A percentile compares a stretch with the other conserved stretches of the same genome.
Conservation (phyloP, 2,113 vertebrate species). For the Sinocyclocheilus grahami region DNA sequence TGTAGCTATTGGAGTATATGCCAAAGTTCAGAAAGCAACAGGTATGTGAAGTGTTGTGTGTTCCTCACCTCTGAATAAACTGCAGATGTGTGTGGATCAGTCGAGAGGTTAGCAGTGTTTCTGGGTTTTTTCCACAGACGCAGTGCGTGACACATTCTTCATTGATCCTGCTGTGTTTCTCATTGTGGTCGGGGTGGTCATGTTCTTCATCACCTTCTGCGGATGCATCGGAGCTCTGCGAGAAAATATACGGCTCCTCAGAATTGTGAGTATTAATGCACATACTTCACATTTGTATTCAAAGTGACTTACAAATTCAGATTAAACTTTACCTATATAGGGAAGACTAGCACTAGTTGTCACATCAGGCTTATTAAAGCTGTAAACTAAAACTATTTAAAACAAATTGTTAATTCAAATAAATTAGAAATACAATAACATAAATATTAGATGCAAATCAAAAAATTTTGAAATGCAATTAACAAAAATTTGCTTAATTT, state of each 20-base stretch:
- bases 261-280: conserved; percentile 67
- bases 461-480: neutral
- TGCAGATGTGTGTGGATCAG: conserved; percentile 1
- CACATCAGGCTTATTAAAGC: neutral
- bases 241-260: conserved; percentile 79
- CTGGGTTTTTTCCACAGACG: conserved; percentile 63
- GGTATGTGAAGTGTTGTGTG: conserved; percentile 59
- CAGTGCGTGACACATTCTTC: conserved; percentile 77
- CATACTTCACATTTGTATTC: neutral
- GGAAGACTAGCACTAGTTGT: neutral
- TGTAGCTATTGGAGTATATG: conserved; percentile 76
- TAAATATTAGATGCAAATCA: neutral
- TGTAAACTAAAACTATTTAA: neutral
- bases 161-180: conserved; percentile 79
- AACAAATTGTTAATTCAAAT: neutral
- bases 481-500: neutral
- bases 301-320: neutral
- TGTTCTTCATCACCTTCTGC: conserved; percentile 84
- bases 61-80: neutral
- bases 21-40: conserved; percentile 77
- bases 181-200: conserved; percentile 79
- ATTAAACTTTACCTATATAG: neutral
- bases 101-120: neutral
- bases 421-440: neutral
- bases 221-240: conserved; percentile 77